Base-by-base conservation (phyloP, 2,113 vertebrate genomes). In the Psilopogon haemacephalus region DNA sequence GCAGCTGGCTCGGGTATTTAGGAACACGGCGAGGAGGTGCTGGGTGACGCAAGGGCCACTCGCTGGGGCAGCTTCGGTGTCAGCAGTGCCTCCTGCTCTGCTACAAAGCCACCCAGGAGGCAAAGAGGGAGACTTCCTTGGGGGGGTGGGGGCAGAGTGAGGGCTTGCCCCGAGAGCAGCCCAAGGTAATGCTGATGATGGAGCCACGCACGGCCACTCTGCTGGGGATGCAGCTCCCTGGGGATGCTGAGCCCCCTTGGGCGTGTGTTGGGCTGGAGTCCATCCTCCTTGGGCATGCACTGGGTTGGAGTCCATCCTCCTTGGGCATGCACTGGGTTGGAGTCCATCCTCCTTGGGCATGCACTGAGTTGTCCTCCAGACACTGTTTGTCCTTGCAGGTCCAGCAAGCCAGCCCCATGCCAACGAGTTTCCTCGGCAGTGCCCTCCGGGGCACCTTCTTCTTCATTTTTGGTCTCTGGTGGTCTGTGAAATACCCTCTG, bases 401-500 rank as follows among this genome's bases (percentile, higher is more conserved):
- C 33, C 46, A 27, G 44, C 42, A 37, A 86, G 52, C 2, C 1
- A 80, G 79, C 42, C 70, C 21, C 0, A 96, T 71, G 48, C 98
- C 99, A 97, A 97, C 98, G 1, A 99, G 98, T 94, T 99, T 99
- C 82, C 97, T 98, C 55, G 98, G 99, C 86, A 98, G 98, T 2
- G 99, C 99, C 58, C 98, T 99, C 28, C 98, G 98, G 3, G 99
- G 99, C 67, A 97, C 97, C 10, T 99, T 99, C 94, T 99, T 99
- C 97, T 69, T 99, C 15, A 7, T 98, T 17, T 95, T 97, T 62
- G 99, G 99, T 6, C 93, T 99, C 11, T 99, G 98, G 98, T 98
- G 99, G 97, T 98, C 98, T 0, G 94, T 99, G 67, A 98, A 98
- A 60, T 95, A 97, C 87, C 97, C 98, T 1, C 84, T 99, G 19